phyloP scores from a whole-genome alignment of 2,113 vertebrate species.

The Thomomys bottae region DNA sequence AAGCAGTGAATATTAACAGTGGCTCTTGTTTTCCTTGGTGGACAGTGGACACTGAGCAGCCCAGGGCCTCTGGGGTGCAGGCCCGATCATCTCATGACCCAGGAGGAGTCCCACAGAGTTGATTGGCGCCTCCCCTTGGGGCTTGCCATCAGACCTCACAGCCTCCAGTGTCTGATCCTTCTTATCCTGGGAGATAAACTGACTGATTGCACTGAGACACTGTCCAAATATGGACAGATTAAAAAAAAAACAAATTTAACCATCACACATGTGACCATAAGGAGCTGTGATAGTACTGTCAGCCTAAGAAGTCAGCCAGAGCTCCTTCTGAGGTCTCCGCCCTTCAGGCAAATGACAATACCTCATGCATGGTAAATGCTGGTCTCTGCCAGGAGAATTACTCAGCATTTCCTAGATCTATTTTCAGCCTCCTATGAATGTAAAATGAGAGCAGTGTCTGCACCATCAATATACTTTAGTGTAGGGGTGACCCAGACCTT shows the following conservation, averaged over 20 bases:
- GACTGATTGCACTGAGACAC: neutral
- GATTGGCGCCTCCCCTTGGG: neutral
- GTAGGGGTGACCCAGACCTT: neutral
- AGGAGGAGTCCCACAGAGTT: too few species aligned
- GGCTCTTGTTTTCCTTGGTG: neutral
- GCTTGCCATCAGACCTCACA: neutral
- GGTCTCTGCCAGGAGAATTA: constrained; percentile 56
- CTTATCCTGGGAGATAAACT: neutral
- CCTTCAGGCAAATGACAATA: constrained; percentile 59
- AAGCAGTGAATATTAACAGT: neutral
- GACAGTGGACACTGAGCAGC: neutral
- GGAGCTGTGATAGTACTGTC: constrained; percentile 45
- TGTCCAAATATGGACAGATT: constrained; percentile 24
- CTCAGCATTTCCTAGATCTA: constrained; percentile 58
- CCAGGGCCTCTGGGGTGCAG: neutral
- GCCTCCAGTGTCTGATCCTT: neutral
- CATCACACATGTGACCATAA: neutral
- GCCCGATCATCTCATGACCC: neutral
- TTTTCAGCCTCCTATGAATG: constrained; percentile 41
- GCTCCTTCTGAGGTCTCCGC: constrained; percentile 4
- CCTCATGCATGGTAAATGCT: constrained; percentile 50
- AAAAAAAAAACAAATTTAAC: neutral
- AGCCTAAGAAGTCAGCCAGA: constrained; percentile 2
- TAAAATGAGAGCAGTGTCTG: constrained; percentile 37
- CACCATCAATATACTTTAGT: neutral